A percentile compares a stretch with the other conserved stretches of the same genome.
Evolutionary conservation across 1,140 invertebrate species (phyloP).

Genomic region (Diplogasteroides magnus): DNA sequence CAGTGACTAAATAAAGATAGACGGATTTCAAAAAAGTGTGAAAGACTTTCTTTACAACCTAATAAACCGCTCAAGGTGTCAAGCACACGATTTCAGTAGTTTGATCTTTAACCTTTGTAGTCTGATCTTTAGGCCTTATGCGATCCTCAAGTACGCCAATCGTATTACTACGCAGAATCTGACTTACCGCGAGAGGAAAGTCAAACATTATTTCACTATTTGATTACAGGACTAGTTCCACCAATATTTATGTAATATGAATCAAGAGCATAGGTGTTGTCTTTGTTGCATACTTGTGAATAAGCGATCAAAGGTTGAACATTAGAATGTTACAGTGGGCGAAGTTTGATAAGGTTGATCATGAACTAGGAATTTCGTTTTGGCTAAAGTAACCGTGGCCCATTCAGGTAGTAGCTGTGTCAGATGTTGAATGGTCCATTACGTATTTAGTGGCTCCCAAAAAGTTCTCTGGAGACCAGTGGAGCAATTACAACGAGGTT

Average conservation of each 20-base stretch:
- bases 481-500: conserved; percentile 92
- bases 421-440: conserved; percentile 62
- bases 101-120: too few relatives aligned
- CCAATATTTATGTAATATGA: conserved; percentile 31
- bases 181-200: conserved; percentile 82
- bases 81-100: too few relatives aligned
- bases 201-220: conserved; percentile 2
- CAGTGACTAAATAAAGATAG: too few relatives aligned
- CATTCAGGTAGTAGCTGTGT: conserved; percentile 64
- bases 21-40: too few relatives aligned
- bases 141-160: conserved; percentile 82
- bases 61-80: too few relatives aligned
- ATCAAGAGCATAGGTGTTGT: conserved; percentile 77
- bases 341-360: conserved; percentile 67
- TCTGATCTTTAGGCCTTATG: conserved; percentile 79
- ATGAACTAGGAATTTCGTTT: too few relatives aligned
- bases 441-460: conserved; percentile 82
- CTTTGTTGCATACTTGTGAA: too few relatives aligned
- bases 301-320: too few relatives aligned
- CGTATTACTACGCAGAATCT: conserved; percentile 97
- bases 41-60: too few relatives aligned
- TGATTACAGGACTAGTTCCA: too few relatives aligned
- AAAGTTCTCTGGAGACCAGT: conserved; percentile 75
- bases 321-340: conserved; percentile 57
- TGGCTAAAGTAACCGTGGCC: background rate